A percentile compares a stretch with the other conserved stretches of the same genome.
These are phyloP conservation scores for Meda fulgida DNA, from an alignment of 2,797 vertebrate species.

Conservation along the genomic window DNA sequence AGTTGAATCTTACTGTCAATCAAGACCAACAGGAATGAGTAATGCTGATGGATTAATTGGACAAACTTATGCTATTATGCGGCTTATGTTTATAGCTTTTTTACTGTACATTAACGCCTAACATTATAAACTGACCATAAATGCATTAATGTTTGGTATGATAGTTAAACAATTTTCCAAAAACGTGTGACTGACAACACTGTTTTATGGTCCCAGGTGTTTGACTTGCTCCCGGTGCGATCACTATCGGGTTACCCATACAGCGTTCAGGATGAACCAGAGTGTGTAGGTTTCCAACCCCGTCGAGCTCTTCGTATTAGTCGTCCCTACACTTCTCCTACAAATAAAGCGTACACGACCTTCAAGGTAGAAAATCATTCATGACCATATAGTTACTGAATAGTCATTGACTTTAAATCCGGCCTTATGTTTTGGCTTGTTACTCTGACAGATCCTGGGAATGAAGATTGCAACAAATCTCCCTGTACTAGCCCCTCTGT, in stretches of 20 bases:
- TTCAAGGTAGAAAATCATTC: conserved; percentile 38
- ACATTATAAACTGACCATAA: too few species aligned
- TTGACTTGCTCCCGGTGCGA: conserved; percentile 16
- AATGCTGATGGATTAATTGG: too few species aligned
- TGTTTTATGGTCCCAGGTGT: not conserved
- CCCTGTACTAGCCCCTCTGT: conserved; percentile 56
- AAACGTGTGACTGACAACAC: too few species aligned
- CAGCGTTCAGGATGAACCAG: conserved; percentile 1
- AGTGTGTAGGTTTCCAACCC: conserved; percentile 26
- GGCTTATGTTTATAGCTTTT: too few species aligned
- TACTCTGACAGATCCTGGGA: conserved; percentile 63
- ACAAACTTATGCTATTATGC: too few species aligned
- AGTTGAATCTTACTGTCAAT: too few species aligned
- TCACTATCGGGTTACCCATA: not conserved
- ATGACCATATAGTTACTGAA: too few species aligned
- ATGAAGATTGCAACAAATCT: conserved; percentile 74
- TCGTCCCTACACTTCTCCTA: too few species aligned
- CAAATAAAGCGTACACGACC: conserved; percentile 18
- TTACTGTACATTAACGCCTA: too few species aligned
- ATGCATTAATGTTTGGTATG: too few species aligned
- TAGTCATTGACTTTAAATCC: not conserved
- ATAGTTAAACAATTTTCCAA: too few species aligned
- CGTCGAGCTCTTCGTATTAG: not conserved
- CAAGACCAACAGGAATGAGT: too few species aligned
- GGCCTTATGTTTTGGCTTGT: not conserved